Evolutionary conservation across 2,888 invertebrate species (phyloP).

Genomic region (Sisyra terminalis): DNA sequence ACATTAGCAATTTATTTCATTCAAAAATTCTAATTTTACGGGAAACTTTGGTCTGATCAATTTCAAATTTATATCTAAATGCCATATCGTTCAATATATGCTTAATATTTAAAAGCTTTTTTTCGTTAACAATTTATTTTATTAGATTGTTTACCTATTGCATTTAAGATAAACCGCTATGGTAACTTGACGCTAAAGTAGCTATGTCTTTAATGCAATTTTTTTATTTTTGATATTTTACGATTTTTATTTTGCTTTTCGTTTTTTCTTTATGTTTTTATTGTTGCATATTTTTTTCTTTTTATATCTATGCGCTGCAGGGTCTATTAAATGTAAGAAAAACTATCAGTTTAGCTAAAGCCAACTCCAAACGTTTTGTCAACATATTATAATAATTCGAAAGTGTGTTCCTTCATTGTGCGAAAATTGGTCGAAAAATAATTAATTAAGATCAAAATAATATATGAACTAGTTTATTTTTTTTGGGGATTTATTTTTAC

Average conservation of each 20-base stretch:
- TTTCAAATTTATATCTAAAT: conserved; percentile 3
- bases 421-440: conserved; percentile 1
- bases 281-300: background rate
- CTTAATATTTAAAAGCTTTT: conserved; percentile 8
- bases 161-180: too few species aligned
- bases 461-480: background rate
- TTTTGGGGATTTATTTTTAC: background rate
- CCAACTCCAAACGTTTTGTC: conserved; percentile 1
- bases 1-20: too few species aligned
- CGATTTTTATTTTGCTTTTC: conserved; percentile 5
- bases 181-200: too few species aligned
- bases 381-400: background rate
- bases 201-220: conserved; percentile 6
- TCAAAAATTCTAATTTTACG: too few species aligned
- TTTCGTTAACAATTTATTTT: conserved; percentile 7
- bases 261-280: background rate
- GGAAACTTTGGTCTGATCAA: conserved; percentile 6
- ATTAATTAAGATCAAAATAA: background rate
- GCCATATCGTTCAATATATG: conserved; percentile 1
- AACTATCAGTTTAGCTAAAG: background rate
- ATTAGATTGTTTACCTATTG: too few species aligned
- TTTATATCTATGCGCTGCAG: conserved; percentile 1
- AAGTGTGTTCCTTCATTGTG: conserved; percentile 3
- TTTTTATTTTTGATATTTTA: conserved; percentile 5
- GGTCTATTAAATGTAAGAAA: conserved; percentile 3